These are phyloP conservation scores for Ranitomeya imitator DNA, from an alignment of 2,113 vertebrate genomes.

Conservation along the genomic window DNA sequence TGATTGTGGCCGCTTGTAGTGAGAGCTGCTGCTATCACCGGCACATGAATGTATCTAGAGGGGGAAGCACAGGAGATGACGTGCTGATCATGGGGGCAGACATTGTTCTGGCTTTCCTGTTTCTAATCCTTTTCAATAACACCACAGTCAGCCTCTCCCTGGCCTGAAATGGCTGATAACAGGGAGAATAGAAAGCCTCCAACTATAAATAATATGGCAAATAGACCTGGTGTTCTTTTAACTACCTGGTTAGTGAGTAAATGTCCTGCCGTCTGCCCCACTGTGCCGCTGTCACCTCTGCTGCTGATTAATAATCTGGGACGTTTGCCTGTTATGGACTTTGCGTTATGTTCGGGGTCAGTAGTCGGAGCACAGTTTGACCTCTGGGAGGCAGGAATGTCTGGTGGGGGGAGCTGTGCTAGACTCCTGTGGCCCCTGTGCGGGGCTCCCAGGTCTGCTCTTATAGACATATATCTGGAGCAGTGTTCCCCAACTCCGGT, in stretches of 20 bases:
- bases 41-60: neutral
- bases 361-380: slow-evolving; percentile 12
- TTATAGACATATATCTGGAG: neutral
- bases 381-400: slow-evolving; percentile 45
- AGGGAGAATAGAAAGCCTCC: neutral
- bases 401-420: slow-evolving; percentile 9
- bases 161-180: neutral
- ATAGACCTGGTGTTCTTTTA: neutral
- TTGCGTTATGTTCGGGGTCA: slow-evolving; percentile 41
- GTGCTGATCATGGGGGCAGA: neutral
- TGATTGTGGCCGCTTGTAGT: no score
- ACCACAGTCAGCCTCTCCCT: neutral
- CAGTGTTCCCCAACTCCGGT: no score
- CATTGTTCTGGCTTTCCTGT: neutral
- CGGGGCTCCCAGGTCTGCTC: neutral
- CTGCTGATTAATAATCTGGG: neutral
- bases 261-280: neutral
- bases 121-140: neutral
- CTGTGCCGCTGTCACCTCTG: neutral
- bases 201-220: neutral
- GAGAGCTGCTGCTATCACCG: neutral
- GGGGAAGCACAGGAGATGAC: neutral
- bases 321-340: neutral
- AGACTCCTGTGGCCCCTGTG: neutral
- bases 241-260: neutral